These are phyloP conservation scores for Lissonota sp. DNA, from an alignment of 2,888 invertebrate genomes.

Conservation along the genomic window DNA sequence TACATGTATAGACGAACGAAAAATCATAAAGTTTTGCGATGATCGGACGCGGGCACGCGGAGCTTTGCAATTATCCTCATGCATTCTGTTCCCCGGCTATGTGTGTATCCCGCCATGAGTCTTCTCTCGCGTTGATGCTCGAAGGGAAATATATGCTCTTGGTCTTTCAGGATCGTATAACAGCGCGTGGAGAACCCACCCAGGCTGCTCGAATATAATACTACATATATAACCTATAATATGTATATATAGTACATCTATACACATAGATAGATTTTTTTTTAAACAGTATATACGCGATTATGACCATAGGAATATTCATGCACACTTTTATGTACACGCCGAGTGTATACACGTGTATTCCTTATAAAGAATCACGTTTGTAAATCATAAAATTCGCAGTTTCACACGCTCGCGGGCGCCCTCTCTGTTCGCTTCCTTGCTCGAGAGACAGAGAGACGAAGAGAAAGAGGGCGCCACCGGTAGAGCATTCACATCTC, in stretches of 20 bases:
- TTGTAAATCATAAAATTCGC: conserved; percentile 79
- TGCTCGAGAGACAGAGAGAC: too few relatives aligned
- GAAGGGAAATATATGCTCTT: conserved; percentile 43
- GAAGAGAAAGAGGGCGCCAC: too few relatives aligned
- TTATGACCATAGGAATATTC: conserved; percentile 20
- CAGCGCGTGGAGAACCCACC: conserved; percentile 55
- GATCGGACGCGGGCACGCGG: conserved; percentile 57
- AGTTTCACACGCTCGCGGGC: conserved; percentile 77
- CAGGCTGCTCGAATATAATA: conserved; percentile 59
- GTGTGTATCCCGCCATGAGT: too few relatives aligned
- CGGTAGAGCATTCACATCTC: too few relatives aligned
- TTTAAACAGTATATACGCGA: conserved; percentile 22
- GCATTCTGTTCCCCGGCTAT: conserved; percentile 10
- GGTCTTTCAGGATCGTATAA: conserved; percentile 39
- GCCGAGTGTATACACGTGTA: conserved; percentile 30
- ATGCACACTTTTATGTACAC: conserved; percentile 8
- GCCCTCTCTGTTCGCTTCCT: conserved; percentile 39
- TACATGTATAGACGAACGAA: conserved; percentile 48
- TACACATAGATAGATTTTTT: conserved; percentile 28
- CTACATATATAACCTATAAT: conserved; percentile 29
- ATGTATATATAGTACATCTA: conserved; percentile 14
- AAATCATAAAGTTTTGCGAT: conserved; percentile 66
- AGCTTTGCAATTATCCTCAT: conserved; percentile 64
- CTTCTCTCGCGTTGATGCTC: conserved; percentile 45
- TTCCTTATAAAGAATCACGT: conserved; percentile 70